Percentiles rank a stretch among this genome's conserved stretches.
Evolutionary conservation across 2,797 vertebrate species (phyloP).

Genomic region (Danio choprae): DNA sequence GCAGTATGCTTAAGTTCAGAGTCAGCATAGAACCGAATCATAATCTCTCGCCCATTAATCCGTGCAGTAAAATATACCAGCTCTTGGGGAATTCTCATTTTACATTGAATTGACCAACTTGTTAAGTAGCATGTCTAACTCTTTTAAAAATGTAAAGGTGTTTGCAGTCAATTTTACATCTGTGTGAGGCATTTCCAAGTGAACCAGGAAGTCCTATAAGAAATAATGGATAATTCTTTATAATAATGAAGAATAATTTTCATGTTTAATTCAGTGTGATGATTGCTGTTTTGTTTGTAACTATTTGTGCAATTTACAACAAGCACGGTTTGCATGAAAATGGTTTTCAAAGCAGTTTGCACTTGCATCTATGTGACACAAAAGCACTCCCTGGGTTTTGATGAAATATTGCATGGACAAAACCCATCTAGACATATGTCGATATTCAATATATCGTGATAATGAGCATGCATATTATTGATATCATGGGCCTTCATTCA

Average conservation of each 20-base stretch:
- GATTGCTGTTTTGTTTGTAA: too few species aligned
- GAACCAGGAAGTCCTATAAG: too few species aligned
- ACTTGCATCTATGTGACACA: background rate
- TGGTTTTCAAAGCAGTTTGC: background rate
- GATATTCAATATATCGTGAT: too few species aligned
- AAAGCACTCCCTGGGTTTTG: background rate
- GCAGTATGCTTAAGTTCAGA: constrained; percentile 35
- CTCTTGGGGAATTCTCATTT: constrained; percentile 37
- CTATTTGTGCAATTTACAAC: too few species aligned
- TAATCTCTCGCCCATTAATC: constrained; percentile 48
- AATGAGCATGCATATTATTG: too few species aligned
- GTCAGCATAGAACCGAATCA: constrained; percentile 43
- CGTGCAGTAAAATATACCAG: constrained; percentile 47
- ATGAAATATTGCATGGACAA: background rate
- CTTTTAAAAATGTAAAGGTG: background rate
- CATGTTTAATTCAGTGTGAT: too few species aligned
- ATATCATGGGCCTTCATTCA: too few species aligned
- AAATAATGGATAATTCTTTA: too few species aligned
- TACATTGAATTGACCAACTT: background rate
- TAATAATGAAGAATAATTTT: too few species aligned
- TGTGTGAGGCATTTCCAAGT: background rate
- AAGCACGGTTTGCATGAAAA: too few species aligned
- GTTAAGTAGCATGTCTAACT: constrained; percentile 1
- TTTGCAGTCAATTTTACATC: background rate
- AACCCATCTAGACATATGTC: background rate